Evolutionary conservation across 2,113 vertebrate genomes (phyloP).

Genomic region (Pelusios castaneus): DNA sequence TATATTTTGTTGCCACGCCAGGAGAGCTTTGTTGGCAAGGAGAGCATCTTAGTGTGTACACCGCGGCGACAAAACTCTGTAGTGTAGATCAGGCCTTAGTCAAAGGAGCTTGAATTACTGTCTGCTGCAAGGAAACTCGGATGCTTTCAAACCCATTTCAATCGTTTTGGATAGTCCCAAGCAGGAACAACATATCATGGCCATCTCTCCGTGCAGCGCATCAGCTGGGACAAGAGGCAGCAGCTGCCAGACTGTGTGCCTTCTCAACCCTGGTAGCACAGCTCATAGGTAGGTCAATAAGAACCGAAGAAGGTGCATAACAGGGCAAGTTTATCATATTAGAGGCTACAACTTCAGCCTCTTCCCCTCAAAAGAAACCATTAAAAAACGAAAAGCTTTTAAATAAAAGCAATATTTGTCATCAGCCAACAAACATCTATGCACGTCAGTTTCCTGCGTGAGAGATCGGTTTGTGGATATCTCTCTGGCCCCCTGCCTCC

Average conservation of each 20-base stretch:
- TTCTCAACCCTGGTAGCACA: not conserved
- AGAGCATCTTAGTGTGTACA: too few relatives aligned
- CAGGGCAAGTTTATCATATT: not conserved
- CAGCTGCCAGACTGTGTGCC: not conserved
- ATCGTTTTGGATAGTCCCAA: not conserved
- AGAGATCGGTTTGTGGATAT: slow-evolving; percentile 22
- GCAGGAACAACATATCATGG: not conserved
- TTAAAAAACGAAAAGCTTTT: not conserved
- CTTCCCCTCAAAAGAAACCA: not conserved
- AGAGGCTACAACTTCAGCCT: slow-evolving; percentile 10
- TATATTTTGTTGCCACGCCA: too few relatives aligned
- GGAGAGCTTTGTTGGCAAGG: too few relatives aligned
- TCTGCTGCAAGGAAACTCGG: not conserved
- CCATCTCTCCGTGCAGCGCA: fast-evolving
- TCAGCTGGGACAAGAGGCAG: not conserved
- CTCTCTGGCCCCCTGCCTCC: not conserved
- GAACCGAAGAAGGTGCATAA: not conserved
- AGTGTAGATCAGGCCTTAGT: not conserved
- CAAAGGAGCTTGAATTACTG: not conserved
- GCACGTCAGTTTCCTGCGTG: slow-evolving; percentile 18
- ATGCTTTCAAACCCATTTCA: not conserved
- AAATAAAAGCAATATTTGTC: not conserved
- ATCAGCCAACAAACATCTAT: not conserved
- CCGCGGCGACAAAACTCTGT: too few relatives aligned
- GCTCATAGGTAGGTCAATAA: not conserved